A percentile compares a stretch with the other conserved stretches of the same genome.
These are phyloP conservation scores for Emesis furor DNA, from an alignment of 2,888 invertebrate species.

Conservation along the genomic window DNA sequence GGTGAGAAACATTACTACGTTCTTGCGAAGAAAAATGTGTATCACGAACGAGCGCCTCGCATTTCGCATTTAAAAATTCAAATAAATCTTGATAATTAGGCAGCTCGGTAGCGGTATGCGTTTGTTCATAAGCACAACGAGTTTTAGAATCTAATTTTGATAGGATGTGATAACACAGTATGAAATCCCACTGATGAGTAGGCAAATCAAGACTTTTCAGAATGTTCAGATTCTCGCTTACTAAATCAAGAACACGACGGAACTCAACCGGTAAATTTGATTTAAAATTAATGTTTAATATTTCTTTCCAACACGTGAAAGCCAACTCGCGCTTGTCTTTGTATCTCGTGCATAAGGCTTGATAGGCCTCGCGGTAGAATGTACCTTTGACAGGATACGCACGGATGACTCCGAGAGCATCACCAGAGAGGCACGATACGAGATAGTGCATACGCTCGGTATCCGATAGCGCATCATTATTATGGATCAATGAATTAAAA, in stretches of 20 bases:
- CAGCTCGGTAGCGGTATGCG: neutral
- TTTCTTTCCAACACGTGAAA: constrained; percentile 53
- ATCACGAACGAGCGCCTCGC: constrained; percentile 37
- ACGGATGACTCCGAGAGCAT: no score
- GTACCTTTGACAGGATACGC: no score
- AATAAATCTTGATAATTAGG: neutral
- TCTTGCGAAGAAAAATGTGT: constrained; percentile 18
- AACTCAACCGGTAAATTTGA: constrained; percentile 33
- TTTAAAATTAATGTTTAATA: constrained; percentile 47
- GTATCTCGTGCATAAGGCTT: neutral
- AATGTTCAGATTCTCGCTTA: constrained; percentile 57
- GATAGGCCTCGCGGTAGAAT: no score
- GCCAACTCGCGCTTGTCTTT: constrained; percentile 42
- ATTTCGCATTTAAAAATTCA: constrained; percentile 15
- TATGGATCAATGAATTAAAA: no score
- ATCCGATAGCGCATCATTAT: no score
- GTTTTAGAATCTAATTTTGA: constrained; percentile 44
- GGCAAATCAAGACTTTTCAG: constrained; percentile 43
- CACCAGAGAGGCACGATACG: no score
- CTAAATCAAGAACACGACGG: constrained; percentile 29
- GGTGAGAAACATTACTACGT: neutral
- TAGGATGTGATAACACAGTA: constrained; percentile 40
- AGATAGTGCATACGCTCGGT: no score
- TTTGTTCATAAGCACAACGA: constrained; percentile 48
- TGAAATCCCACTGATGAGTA: constrained; percentile 42